Evolutionary conservation across 2,113 vertebrate genomes (phyloP).

Genomic region (Ailuropoda melanoleuca): DNA sequence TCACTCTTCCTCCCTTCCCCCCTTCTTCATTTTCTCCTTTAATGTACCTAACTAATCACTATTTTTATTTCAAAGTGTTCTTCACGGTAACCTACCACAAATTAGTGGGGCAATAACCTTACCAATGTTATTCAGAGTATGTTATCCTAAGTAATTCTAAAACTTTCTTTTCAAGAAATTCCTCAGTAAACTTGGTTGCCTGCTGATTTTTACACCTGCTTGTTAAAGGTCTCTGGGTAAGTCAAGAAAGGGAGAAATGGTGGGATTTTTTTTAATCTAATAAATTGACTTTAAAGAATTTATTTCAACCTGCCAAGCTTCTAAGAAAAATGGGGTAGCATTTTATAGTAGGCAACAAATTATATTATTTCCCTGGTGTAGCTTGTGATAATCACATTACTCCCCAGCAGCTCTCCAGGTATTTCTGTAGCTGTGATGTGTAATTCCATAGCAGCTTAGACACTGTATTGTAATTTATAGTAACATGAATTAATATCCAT

Average conservation of each 20-base stretch:
- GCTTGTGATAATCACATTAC: slow-evolving; percentile 76
- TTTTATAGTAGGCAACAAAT: slow-evolving; percentile 74
- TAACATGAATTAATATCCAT: slow-evolving; percentile 72
- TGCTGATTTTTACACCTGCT: neutral
- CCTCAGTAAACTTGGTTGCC: neutral
- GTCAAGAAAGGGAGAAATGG: neutral
- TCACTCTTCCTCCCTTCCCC: accelerated
- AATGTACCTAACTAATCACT: neutral
- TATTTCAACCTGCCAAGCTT: slow-evolving; percentile 66
- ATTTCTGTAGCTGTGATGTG: neutral
- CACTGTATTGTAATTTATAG: slow-evolving; percentile 57
- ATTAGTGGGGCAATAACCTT: neutral
- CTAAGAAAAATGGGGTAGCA: slow-evolving; percentile 58
- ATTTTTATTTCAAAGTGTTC: neutral
- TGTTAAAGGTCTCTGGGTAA: slow-evolving; percentile 32
- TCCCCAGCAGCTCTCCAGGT: slow-evolving; percentile 63
- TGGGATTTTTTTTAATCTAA: neutral
- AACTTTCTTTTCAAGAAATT: neutral
- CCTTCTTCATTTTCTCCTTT: neutral
- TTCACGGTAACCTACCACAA: neutral
- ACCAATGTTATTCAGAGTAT: neutral
- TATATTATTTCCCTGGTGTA: slow-evolving; percentile 73
- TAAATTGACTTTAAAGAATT: slow-evolving; percentile 62
- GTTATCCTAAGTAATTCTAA: neutral
- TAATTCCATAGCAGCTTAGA: slow-evolving; percentile 68